Evolutionary conservation across 2,797 vertebrate species (phyloP).

Genomic region (Sebastes reedi): DNA sequence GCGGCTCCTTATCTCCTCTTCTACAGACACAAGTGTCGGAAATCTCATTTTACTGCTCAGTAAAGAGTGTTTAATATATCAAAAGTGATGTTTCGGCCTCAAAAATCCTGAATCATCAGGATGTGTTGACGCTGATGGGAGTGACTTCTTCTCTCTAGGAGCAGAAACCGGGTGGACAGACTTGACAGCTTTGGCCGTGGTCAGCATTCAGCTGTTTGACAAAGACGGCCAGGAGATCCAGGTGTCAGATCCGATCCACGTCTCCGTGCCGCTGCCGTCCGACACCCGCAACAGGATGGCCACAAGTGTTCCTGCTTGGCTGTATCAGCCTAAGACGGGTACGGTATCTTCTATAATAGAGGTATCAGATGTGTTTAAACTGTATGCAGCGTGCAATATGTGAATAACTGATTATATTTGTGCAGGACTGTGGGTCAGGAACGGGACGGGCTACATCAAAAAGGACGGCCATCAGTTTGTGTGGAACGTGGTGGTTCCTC

Average conservation of each 20-base stretch:
- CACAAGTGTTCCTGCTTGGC: constrained; percentile 90
- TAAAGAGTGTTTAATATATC: background rate
- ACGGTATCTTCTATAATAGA: background rate
- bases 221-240: constrained; percentile 87
- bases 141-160: constrained; percentile 54
- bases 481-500: constrained; percentile 91
- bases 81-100: background rate
- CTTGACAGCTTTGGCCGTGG: constrained; percentile 88
- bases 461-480: constrained; percentile 91
- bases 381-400: background rate
- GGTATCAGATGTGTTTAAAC: background rate
- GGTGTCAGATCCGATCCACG: constrained; percentile 89
- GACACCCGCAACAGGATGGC: constrained; percentile 85
- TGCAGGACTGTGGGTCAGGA: constrained; percentile 92
- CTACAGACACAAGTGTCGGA: background rate
- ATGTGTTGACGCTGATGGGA: background rate
- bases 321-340: constrained; percentile 91
- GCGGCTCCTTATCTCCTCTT: no score
- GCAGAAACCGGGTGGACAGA: constrained; percentile 91
- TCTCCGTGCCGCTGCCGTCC: constrained; percentile 89
- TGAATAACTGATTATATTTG: background rate
- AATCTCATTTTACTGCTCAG: background rate
- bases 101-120: background rate
- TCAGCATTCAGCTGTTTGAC: constrained; percentile 91
- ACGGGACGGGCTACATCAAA: constrained; percentile 92